phyloP scores from a whole-genome alignment of 2,113 vertebrate species.

The Rhinoderma darwinii region DNA sequence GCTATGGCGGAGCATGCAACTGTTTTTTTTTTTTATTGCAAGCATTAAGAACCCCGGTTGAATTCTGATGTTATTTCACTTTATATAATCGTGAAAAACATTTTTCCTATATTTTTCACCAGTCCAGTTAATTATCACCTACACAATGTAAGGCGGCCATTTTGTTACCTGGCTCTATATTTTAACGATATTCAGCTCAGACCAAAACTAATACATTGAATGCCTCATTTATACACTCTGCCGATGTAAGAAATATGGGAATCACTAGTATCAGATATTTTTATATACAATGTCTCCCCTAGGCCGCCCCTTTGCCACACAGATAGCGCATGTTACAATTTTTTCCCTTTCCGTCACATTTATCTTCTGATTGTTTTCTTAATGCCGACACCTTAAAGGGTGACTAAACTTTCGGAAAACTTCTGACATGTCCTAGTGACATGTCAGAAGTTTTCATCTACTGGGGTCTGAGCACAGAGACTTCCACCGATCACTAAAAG shows the following conservation, averaged over 20 bases:
- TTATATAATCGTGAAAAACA: neutral
- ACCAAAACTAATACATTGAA: neutral
- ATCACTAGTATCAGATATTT: neutral
- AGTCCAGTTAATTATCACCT: neutral
- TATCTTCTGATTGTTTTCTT: no score
- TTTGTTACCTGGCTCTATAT: neutral
- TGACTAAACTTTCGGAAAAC: no score
- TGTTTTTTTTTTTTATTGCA: constrained; percentile 17
- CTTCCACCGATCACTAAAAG: no score
- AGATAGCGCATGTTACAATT: no score
- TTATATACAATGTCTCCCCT: neutral
- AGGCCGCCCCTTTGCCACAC: neutral
- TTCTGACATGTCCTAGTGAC: no score
- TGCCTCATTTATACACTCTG: neutral
- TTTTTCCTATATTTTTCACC: neutral
- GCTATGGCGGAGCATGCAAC: constrained; percentile 4
- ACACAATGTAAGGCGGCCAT: constrained; percentile 4
- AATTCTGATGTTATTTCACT: neutral
- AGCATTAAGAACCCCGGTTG: neutral
- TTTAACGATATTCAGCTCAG: no score
- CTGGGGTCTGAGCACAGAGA: no score
- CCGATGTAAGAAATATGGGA: neutral
- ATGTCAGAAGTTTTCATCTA: no score
- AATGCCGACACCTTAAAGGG: no score
- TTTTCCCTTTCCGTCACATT: no score